Evolutionary conservation across 2,888 invertebrate genomes (phyloP).

Genomic region (Dicyrtoma fusca): DNA sequence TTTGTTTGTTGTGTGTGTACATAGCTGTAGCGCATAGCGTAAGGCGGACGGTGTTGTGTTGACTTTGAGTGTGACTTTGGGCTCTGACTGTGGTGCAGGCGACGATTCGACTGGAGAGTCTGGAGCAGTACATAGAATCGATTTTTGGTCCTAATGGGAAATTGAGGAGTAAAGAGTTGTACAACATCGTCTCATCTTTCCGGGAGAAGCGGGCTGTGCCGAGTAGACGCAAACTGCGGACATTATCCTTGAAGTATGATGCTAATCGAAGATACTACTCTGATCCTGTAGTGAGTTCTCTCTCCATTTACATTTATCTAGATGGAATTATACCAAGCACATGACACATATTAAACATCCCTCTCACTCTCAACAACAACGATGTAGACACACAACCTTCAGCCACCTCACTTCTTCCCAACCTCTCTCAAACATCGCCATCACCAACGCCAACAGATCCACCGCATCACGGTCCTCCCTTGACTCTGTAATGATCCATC

Average conservation of each 20-base stretch:
- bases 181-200: constrained; percentile 55
- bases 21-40: no score
- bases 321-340: background rate
- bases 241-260: constrained; percentile 52
- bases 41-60: no score
- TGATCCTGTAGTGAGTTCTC: constrained; percentile 55
- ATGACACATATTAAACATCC: constrained; percentile 5
- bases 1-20: no score
- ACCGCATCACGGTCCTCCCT: no score
- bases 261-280: constrained; percentile 53
- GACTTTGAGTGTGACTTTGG: no score
- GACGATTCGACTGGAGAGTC: constrained; percentile 80
- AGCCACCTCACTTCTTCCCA: background rate
- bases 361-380: background rate
- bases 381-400: background rate
- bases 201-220: constrained; percentile 52
- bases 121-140: constrained; percentile 81
- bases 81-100: constrained; percentile 62
- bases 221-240: constrained; percentile 53
- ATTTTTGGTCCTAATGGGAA: constrained; percentile 81
- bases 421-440: background rate
- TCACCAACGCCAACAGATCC: no score
- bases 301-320: constrained; percentile 26
- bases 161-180: constrained; percentile 66
- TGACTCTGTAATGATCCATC: no score